Conservation (phyloP, 2,888 invertebrate genomes). For the Nasonia oneida region DNA sequence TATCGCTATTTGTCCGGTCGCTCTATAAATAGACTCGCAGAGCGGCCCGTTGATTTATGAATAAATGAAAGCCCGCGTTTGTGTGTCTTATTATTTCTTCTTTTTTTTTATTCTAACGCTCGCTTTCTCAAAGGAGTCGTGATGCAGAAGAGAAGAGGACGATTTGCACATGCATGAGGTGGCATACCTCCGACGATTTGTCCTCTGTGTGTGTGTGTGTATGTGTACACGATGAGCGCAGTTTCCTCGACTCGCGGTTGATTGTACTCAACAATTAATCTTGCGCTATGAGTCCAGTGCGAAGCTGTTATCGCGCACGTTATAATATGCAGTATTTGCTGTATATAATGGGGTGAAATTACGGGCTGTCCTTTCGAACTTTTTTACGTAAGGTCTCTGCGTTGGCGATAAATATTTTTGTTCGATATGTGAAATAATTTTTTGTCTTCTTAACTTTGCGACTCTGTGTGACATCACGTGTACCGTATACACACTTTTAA, state of each 20-base stretch:
- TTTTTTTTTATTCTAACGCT: constrained; percentile 41
- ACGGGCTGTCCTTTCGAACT: background rate
- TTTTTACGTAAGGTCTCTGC: background rate
- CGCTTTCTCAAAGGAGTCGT: background rate
- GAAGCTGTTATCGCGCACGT: background rate
- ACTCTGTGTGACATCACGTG: background rate
- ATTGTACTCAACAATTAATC: constrained; percentile 21
- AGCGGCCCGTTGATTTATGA: constrained; percentile 75
- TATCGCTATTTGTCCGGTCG: constrained; percentile 75
- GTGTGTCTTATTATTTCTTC: constrained; percentile 46
- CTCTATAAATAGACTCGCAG: constrained; percentile 73
- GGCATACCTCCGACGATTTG: background rate
- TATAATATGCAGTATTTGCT: background rate
- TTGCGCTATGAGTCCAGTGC: background rate
- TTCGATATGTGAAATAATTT: background rate
- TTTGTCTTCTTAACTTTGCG: background rate
- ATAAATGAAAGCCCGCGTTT: constrained; percentile 75
- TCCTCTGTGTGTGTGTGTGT: background rate
- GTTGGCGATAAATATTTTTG: background rate
- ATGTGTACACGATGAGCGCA: background rate
- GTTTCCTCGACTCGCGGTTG: background rate
- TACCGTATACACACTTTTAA: background rate
- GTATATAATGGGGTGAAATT: background rate
- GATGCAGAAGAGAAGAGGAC: background rate
- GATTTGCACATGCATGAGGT: background rate